A percentile compares a stretch with the other conserved stretches of the same genome.
phyloP scores from a whole-genome alignment of 2,888 invertebrate genomes.

The Diarsia rubi region DNA sequence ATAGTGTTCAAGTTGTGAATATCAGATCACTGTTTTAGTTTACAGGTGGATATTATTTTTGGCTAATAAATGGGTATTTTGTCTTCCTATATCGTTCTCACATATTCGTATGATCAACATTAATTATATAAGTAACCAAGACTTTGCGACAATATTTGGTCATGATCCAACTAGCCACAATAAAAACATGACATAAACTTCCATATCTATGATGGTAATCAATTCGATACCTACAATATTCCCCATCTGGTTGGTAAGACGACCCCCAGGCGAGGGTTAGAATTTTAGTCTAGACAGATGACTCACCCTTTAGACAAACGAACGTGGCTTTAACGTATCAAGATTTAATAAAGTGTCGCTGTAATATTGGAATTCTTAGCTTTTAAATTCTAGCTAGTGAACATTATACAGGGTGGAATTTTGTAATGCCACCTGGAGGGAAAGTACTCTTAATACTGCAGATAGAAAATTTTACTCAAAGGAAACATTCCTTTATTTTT shows the following conservation, averaged over 20 bases:
- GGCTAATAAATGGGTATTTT: no score
- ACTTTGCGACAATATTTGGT: no score
- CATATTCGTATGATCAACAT: no score
- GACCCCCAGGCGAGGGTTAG: neutral
- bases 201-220: neutral
- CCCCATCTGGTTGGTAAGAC: slow-evolving; percentile 6
- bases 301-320: slow-evolving; percentile 11
- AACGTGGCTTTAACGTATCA: neutral
- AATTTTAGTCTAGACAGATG: slow-evolving; percentile 32
- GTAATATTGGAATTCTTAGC: slow-evolving; percentile 3
- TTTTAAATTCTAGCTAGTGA: neutral
- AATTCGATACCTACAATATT: neutral
- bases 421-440: no score
- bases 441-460: no score
- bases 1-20: no score
- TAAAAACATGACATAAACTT: neutral
- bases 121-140: no score
- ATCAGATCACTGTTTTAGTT: no score
- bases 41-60: no score
- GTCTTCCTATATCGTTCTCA: no score
- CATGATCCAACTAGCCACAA: neutral
- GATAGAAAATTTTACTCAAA: no score
- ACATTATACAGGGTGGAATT: neutral
- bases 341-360: neutral
- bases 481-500: no score